Conservation (phyloP, 2,888 invertebrate species). For the Clusia tigrina region DNA sequence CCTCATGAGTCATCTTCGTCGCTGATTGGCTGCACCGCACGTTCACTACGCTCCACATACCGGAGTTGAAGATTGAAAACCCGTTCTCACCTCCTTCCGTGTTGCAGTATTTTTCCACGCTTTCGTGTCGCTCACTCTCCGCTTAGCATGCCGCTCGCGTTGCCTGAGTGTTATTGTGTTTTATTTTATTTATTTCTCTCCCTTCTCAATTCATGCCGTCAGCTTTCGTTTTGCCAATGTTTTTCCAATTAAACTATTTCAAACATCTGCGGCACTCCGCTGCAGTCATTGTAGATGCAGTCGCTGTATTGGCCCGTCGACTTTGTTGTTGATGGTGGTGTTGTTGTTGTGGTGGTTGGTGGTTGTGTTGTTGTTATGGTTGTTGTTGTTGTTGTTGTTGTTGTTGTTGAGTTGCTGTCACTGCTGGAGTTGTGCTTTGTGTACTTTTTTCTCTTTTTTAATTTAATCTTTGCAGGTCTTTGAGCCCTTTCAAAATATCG, state of each 20-base stretch:
- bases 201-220: slow-evolving; percentile 1
- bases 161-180: not conserved
- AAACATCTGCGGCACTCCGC: slow-evolving; percentile 37
- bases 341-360: slow-evolving; percentile 12
- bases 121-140: not conserved
- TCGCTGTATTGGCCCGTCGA: slow-evolving; percentile 13
- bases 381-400: slow-evolving; percentile 14
- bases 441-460: too few relatives aligned
- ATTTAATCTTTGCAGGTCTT: not conserved
- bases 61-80: too few relatives aligned
- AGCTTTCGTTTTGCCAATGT: slow-evolving; percentile 20
- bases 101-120: not conserved
- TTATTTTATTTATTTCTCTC: not conserved
- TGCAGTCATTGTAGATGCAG: slow-evolving; percentile 11
- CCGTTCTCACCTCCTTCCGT: too few relatives aligned
- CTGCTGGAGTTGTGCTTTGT: slow-evolving; percentile 21
- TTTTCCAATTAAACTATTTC: slow-evolving; percentile 38
- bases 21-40: too few relatives aligned
- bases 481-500: not conserved
- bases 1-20: not conserved
- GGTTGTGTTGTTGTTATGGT: slow-evolving; percentile 16
- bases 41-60: not conserved
- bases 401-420: slow-evolving; percentile 35
- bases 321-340: slow-evolving; percentile 1
- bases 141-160: not conserved